Evolutionary conservation across 1,140 invertebrate genomes (phyloP).

Genomic region (Hylaeus volcanicus): DNA sequence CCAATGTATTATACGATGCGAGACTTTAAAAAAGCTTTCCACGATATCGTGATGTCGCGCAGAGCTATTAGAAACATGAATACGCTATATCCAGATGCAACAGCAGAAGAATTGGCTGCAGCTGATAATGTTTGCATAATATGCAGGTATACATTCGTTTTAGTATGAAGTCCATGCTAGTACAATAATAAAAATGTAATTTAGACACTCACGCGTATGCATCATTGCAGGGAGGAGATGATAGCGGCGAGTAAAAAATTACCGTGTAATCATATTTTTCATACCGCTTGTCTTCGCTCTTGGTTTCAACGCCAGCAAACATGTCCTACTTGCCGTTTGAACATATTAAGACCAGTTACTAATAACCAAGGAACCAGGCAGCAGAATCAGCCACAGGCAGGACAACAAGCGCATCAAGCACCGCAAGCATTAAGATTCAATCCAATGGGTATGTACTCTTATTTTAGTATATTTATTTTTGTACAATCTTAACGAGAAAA

Average conservation of each 20-base stretch:
- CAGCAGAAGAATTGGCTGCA: slow-evolving; percentile 93
- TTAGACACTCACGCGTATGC: neutral
- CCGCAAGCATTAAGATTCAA: slow-evolving; percentile 73
- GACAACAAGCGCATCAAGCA: slow-evolving; percentile 75
- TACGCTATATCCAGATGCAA: slow-evolving; percentile 97
- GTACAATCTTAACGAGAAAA: neutral
- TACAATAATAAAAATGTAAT: neutral
- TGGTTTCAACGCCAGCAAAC: slow-evolving; percentile 99
- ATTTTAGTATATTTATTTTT: neutral
- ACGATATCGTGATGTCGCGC: slow-evolving; percentile 98
- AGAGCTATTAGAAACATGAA: slow-evolving; percentile 99
- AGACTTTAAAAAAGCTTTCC: slow-evolving; percentile 98
- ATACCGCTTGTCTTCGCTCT: slow-evolving; percentile 97
- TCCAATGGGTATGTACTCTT: slow-evolving; percentile 62
- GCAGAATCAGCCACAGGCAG: slow-evolving; percentile 71
- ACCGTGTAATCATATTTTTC: slow-evolving; percentile 99
- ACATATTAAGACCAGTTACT: slow-evolving; percentile 90
- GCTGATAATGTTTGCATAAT: slow-evolving; percentile 99
- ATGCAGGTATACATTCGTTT: slow-evolving; percentile 87
- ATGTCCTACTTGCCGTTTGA: slow-evolving; percentile 98
- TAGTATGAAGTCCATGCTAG: slow-evolving; percentile 1
- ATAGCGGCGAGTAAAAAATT: slow-evolving; percentile 95
- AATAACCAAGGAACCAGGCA: slow-evolving; percentile 67
- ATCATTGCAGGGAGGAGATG: slow-evolving; percentile 81
- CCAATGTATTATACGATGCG: slow-evolving; percentile 99